A percentile compares a stretch with the other conserved stretches of the same genome.
phyloP scores from a whole-genome alignment of 2,888 invertebrate species.

The Hirtodrosophila trivittata region DNA sequence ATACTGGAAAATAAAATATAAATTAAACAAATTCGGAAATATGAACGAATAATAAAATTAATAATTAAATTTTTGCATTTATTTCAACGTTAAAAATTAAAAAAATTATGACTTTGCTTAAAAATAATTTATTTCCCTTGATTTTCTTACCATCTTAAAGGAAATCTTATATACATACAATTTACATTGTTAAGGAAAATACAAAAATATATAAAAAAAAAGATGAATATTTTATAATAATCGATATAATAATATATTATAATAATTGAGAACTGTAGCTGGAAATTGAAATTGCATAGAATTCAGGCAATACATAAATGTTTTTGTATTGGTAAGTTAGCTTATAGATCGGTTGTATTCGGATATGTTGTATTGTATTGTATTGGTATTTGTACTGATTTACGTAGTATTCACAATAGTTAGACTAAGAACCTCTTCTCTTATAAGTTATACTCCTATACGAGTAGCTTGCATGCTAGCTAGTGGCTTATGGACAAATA shows the following conservation, averaged over 20 bases:
- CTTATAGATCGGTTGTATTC: constrained; percentile 44
- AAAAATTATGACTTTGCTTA: background rate
- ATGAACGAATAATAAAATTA: background rate
- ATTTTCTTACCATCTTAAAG: too few relatives aligned
- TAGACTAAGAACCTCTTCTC: constrained; percentile 11
- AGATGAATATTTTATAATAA: too few relatives aligned
- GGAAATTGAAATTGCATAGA: background rate
- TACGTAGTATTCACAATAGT: constrained; percentile 58
- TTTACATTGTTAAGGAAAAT: too few relatives aligned
- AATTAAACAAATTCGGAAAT: background rate
- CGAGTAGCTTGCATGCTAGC: constrained; percentile 37
- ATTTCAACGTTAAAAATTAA: too few relatives aligned
- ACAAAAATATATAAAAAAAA: background rate
- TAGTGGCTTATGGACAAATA: constrained; percentile 68
- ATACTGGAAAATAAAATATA: too few relatives aligned
- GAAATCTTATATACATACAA: background rate
- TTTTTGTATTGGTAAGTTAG: constrained; percentile 9
- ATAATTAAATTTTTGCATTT: background rate
- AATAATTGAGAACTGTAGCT: too few relatives aligned
- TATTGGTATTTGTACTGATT: constrained; percentile 66
- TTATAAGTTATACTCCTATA: constrained; percentile 13
- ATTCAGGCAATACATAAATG: background rate
- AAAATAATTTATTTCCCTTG: too few relatives aligned
- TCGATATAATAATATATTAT: too few relatives aligned
- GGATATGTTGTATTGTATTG: constrained; percentile 36